phyloP scores from a whole-genome alignment of 2,888 invertebrate species.

The Microplitis manilae region DNA sequence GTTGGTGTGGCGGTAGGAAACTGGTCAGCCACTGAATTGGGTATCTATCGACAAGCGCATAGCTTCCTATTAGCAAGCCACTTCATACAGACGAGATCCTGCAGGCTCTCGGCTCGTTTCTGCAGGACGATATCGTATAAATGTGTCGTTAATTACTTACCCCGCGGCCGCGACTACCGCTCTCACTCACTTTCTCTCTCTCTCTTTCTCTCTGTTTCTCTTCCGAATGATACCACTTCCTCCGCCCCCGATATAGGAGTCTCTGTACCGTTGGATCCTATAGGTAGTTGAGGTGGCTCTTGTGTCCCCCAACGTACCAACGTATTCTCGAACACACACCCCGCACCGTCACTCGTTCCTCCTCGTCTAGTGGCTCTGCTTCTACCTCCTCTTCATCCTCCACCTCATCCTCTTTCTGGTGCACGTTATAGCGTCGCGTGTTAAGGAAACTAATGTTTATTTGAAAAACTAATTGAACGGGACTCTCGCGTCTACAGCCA shows the following conservation, averaged over 20 bases:
- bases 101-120: conserved; percentile 53
- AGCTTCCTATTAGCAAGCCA: conserved; percentile 67
- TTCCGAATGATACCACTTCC: conserved; percentile 13
- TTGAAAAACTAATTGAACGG: conserved; percentile 63
- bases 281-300: background rate
- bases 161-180: conserved; percentile 60
- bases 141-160: conserved; percentile 67
- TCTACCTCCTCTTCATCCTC: conserved; percentile 39
- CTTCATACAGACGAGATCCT: conserved; percentile 60
- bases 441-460: conserved; percentile 65
- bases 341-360: conserved; percentile 54
- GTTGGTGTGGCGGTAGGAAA: conserved; percentile 25
- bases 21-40: conserved; percentile 29
- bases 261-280: conserved; percentile 14
- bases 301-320: conserved; percentile 30
- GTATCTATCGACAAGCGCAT: conserved; percentile 66
- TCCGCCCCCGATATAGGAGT: conserved; percentile 32
- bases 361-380: conserved; percentile 50
- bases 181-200: conserved; percentile 54
- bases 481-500: conserved; percentile 69
- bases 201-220: conserved; percentile 44
- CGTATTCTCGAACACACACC: conserved; percentile 39
- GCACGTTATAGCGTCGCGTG: conserved; percentile 58
- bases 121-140: conserved; percentile 66
- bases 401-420: conserved; percentile 49